Percentiles rank a stretch among this genome's conserved stretches.
Conservation (phyloP, 2,888 invertebrate genomes). For the Agrypnus murinus region DNA sequence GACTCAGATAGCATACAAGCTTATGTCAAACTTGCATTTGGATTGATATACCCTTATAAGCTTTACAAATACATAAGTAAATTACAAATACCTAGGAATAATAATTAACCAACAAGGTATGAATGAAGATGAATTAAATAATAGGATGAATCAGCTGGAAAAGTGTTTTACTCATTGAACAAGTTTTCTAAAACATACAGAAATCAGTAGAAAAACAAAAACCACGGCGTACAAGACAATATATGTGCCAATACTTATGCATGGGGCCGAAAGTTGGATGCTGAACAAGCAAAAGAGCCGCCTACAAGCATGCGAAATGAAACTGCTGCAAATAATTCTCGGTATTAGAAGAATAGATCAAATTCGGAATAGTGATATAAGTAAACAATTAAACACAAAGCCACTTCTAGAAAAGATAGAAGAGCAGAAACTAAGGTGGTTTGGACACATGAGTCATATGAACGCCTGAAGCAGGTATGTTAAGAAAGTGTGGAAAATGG, state of each 20-base stretch:
- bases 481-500: neutral
- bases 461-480: neutral
- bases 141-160: constrained; percentile 3
- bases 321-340: neutral
- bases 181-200: no score
- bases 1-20: no score
- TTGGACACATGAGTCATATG: neutral
- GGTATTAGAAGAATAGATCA: neutral
- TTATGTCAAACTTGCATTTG: no score
- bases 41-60: no score
- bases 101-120: neutral
- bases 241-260: neutral
- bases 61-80: no score
- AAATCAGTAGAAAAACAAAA: no score
- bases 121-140: no score
- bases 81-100: constrained; percentile 1
- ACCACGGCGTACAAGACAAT: constrained; percentile 1
- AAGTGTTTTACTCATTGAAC: constrained; percentile 2
- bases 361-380: neutral
- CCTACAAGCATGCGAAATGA: constrained; percentile 1
- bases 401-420: constrained; percentile 6
- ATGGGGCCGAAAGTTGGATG: neutral
- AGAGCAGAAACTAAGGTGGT: neutral
- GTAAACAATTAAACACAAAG: neutral
- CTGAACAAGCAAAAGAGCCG: neutral